A percentile compares a stretch with the other conserved stretches of the same genome.
These are phyloP conservation scores for Parnassius orleans DNA, from an alignment of 2,888 invertebrate species.

Conservation along the genomic window DNA sequence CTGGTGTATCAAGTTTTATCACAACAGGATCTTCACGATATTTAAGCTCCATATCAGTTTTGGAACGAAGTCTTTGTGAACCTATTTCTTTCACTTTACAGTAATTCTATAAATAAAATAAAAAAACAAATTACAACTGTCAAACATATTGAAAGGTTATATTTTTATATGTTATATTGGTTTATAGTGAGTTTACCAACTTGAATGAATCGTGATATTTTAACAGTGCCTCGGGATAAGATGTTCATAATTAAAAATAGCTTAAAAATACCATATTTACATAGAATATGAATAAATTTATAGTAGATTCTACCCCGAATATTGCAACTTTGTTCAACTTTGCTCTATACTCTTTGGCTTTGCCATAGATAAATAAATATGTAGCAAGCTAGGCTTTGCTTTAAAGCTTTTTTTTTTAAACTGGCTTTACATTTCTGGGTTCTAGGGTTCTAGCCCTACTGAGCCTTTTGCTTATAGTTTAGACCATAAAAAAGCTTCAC, in stretches of 20 bases:
- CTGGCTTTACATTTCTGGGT: no score
- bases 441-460: no score
- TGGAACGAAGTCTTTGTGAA: conserved; percentile 43
- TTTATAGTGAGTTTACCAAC: conserved; percentile 27
- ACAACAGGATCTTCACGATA: conserved; percentile 83
- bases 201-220: conserved; percentile 14
- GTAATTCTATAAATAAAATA: conserved; percentile 29
- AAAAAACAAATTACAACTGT: conserved; percentile 19
- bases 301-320: no score
- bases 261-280: not conserved
- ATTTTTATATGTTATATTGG: not conserved
- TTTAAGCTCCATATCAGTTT: conserved; percentile 60
- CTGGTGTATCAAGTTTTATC: conserved; percentile 85
- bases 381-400: no score
- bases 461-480: no score
- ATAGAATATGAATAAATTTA: no score
- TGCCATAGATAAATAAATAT: no score
- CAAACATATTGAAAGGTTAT: not conserved
- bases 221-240: conserved; percentile 15
- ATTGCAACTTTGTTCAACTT: no score
- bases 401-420: no score
- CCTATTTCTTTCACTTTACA: conserved; percentile 25
- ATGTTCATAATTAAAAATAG: conserved; percentile 16
- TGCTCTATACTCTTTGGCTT: no score
- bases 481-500: no score